Evolutionary conservation across 2,888 invertebrate species (phyloP), one percentile per base, ranked within the genome.

Genomic region (Drosophila aldrichi): DNA sequence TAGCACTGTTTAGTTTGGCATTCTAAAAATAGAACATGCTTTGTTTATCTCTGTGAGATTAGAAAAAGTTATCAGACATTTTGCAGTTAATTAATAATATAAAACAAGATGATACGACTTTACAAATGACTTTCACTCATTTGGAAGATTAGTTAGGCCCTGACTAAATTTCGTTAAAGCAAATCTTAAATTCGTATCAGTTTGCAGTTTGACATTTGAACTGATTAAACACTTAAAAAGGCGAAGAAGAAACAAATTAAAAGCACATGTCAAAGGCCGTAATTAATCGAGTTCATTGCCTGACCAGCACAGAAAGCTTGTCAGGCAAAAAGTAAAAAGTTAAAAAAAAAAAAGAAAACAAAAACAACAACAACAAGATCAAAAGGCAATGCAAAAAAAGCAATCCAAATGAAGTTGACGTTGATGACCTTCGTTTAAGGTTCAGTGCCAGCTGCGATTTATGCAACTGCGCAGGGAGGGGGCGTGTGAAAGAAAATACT

Each of bases 371-470:
- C 58, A 22, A 52, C 58, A 56, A 32, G 64, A 64, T 55, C 55
- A 38, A 57, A 58, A 82, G 58, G 38, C 29, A n/a, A 29, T 48
- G 48, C 46, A 57, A 68, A 70, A 77, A 66, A 73, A 70, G 67
- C 69, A 84, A 74, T 60, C 40, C 14, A 66, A 64, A 57, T 66
- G 64, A 69, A 81, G 69, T 74, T 61, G 68, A 80, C 77, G 82
- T 70, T 84, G 84, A 84, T 79, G 83, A 89, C 84, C 89, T 84
- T 84, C 84, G 89, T 69, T 79, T 79, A 77, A 76, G 80, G 84
- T 84, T 84, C 82, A 89, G 62, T 52, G 75, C 70, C 41, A 52
- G 49, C 41, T 67, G 51, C 66, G 84, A 83, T 83, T 86, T 74
- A 74, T 66, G 67, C 77, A 77, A 58, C 58, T 5, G 40, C 34